Base-by-base conservation (phyloP, 2,888 invertebrate genomes). In the Drosophila merina region DNA sequence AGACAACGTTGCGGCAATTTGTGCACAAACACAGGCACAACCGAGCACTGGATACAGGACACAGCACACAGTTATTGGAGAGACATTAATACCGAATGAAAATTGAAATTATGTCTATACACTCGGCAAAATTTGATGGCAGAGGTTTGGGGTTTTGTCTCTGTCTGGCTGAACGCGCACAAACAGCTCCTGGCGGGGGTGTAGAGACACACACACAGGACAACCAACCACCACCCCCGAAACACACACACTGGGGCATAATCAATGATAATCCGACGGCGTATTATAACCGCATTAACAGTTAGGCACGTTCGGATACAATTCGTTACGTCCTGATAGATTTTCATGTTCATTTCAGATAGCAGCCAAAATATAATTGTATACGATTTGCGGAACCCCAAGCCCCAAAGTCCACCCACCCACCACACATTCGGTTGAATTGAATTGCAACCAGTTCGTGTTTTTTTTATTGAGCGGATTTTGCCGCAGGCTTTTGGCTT, bases 281-380 rank as follows among this genome's bases (percentile, higher is more conserved):
- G 86, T 86, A 84, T 86, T 86, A 85, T 84, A 85, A 85, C 86
- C 85, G 77, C 86, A 85, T 85, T 85, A 85, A 84, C 85, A 86
- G 82, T 84, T 85, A 86, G 84, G 81, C 84, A 84, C 84, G 84
- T 84, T 78, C 85, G 77, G 77, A 74, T 79, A 77, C 77, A 84
- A 79, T 84, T 83, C 84, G 84, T 84, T 86, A 78, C 85, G 85
- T 84, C 75, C 75, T 79, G 68, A 79, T 84, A 85, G 82, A 82
- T 85, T 82, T 64, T 79, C 82, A 74, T 81, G 82, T 79, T 76
- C 77, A 77, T 82, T 82, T 85, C 72, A 72, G 79, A 63, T 85
- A 82, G 47, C 69, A 63, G 36, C 57, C 58, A 25, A 75, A 79
- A 84, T 81, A 85, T 82, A 82, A 82, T 82, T 82, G 82, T 79